Conservation (phyloP, 2,797 vertebrate genomes). For the Rallus crepitans region DNA sequence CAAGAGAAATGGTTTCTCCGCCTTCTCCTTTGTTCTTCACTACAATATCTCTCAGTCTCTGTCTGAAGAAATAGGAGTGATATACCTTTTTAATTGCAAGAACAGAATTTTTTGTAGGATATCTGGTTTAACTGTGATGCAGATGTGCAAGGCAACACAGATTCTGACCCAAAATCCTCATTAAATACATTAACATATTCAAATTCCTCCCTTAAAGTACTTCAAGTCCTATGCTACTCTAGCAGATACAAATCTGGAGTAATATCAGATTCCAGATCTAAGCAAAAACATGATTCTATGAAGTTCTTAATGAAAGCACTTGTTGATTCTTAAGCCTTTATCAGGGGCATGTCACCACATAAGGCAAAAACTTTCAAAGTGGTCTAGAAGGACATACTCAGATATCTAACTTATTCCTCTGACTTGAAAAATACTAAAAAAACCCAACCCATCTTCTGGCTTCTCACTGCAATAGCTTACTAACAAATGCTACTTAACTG, state of each 20-base stretch:
- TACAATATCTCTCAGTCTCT: background rate
- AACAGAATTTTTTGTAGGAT: background rate
- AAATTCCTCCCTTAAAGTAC: background rate
- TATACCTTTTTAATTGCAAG: background rate
- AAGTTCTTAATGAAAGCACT: background rate
- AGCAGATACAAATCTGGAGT: background rate
- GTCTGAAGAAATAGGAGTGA: background rate
- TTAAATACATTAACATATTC: background rate
- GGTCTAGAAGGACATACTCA: background rate
- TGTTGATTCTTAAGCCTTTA: background rate
- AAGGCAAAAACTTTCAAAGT: background rate
- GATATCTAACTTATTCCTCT: background rate
- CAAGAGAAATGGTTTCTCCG: background rate
- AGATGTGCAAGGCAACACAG: background rate
- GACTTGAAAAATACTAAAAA: background rate
- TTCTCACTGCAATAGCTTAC: background rate
- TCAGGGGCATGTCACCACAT: background rate
- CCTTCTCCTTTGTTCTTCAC: background rate
- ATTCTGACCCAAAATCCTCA: background rate
- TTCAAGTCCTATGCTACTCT: background rate
- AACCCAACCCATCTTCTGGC: too few relatives aligned
- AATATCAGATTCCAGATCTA: background rate
- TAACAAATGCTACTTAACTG: background rate
- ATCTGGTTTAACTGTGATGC: background rate
- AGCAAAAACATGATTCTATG: background rate